Conservation (phyloP, 2,113 vertebrate species). For the Microcebus griseorufus region DNA sequence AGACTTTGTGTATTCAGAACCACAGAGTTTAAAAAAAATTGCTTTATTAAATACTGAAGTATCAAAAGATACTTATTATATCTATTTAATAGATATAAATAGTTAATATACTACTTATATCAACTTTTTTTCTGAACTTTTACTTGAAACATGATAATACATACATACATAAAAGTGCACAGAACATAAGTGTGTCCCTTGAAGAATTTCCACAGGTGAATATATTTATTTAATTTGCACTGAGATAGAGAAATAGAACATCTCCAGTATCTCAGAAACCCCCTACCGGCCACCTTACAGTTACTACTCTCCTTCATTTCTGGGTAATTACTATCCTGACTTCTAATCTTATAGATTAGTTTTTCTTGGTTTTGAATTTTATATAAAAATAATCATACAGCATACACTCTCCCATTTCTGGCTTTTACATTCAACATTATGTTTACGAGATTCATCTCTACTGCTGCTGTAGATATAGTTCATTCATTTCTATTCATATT, state of each 20-base stretch:
- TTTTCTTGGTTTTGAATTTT: not conserved
- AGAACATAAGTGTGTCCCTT: not conserved
- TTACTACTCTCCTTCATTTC: not conserved
- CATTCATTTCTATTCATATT: not conserved
- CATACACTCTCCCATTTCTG: not conserved
- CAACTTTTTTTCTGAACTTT: not conserved
- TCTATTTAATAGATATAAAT: too few relatives aligned
- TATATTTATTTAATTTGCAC: not conserved
- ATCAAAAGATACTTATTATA: not conserved
- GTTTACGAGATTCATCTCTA: not conserved
- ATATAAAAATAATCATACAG: not conserved
- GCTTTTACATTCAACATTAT: not conserved
- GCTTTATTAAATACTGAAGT: not conserved
- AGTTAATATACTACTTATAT: too few relatives aligned
- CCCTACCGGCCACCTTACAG: not conserved
- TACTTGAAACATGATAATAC: not conserved
- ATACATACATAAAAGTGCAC: not conserved
- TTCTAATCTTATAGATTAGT: not conserved
- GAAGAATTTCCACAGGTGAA: not conserved
- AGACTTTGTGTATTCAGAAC: not conserved
- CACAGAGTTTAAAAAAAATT: not conserved
- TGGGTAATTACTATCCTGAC: not conserved
- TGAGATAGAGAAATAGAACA: not conserved
- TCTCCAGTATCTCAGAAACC: not conserved
- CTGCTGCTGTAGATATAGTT: not conserved